phyloP scores from a whole-genome alignment of 2,113 vertebrate genomes.

The Menura novaehollandiae region DNA sequence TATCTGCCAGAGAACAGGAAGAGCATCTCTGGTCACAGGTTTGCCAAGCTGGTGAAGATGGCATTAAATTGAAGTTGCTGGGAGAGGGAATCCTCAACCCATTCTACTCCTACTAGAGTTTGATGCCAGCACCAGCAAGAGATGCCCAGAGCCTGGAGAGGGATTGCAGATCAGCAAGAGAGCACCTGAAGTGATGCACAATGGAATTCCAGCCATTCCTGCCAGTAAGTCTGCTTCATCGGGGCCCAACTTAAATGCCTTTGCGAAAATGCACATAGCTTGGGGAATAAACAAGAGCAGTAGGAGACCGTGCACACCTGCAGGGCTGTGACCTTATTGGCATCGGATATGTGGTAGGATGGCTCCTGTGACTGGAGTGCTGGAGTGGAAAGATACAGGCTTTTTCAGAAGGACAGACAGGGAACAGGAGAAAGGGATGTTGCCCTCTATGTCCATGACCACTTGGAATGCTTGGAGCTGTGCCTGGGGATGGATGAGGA shows the following conservation, averaged over 20 bases:
- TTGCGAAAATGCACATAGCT: not conserved
- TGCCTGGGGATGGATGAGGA: not conserved
- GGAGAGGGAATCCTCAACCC: not conserved
- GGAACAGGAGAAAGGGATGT: not conserved
- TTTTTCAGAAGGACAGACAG: not conserved
- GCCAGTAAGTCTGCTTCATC: not conserved
- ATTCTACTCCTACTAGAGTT: not conserved
- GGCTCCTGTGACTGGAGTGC: not conserved
- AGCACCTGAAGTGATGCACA: not conserved
- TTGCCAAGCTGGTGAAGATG: not conserved
- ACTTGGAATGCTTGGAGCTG: not conserved
- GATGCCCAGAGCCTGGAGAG: not conserved
- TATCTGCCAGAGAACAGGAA: not conserved
- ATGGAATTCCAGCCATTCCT: not conserved
- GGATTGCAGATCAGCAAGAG: not conserved
- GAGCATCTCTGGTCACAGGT: not conserved
- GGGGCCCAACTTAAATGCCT: rapidly evolving
- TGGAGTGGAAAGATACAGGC: not conserved
- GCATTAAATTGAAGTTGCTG: not conserved
- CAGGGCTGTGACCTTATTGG: not conserved
- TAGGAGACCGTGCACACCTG: not conserved
- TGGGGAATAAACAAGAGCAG: not conserved
- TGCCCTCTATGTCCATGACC: not conserved
- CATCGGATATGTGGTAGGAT: not conserved
- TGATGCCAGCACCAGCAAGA: not conserved